Evolutionary conservation across 2,113 vertebrate species (phyloP), one percentile per base, ranked within the genome.

Genomic region (Melanerpes aurifrons): DNA sequence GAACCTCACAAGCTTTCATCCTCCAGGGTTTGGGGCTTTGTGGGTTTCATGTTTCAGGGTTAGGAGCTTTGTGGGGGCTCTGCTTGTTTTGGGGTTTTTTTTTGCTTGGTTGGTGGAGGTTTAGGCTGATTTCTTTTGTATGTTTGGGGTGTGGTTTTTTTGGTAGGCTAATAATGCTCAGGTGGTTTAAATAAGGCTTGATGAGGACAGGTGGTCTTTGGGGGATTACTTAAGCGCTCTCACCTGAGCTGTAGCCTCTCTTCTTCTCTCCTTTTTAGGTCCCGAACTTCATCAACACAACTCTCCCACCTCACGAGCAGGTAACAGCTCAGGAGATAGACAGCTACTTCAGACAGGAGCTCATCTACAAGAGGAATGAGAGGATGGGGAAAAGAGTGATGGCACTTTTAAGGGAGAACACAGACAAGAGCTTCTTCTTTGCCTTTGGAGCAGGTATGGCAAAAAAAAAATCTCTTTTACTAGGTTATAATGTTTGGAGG

Each of bases 301-400:
- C 99, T 0, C 98, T 99, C 67, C 98, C 98, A 0, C 98, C 98
- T 19, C 98, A 99, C 0, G 99, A 99, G 87, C 98, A 99, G 62
- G 97, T 98, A 91, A 99, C 98, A 0, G 99, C 99, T 53, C 98
- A 98, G 97, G 98, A 99, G 97, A 99, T 99, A 26, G 99, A 99
- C 97, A 99, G 98, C 97, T 99, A 99, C 98, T 99, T 99, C 97
- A 98, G 99, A 57, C 99, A 98, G 96, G 99, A 99, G 93, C 99
- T 99, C 94, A 99, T 99, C 98, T 99, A 99, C 98, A 99, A 99
- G 96, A 98, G 99, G 85, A 99, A 99, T 2, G 99, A 99, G 96
- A 98, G 99, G 76, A 99, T 99, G 99, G 99, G 99, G 4, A 98
- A 94, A 82, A 98, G 99, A 13, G 98, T 99, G 93, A 98, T 99